Evolutionary conservation across 1,140 invertebrate genomes (phyloP).

Genomic region (Ganaspis sp.): DNA sequence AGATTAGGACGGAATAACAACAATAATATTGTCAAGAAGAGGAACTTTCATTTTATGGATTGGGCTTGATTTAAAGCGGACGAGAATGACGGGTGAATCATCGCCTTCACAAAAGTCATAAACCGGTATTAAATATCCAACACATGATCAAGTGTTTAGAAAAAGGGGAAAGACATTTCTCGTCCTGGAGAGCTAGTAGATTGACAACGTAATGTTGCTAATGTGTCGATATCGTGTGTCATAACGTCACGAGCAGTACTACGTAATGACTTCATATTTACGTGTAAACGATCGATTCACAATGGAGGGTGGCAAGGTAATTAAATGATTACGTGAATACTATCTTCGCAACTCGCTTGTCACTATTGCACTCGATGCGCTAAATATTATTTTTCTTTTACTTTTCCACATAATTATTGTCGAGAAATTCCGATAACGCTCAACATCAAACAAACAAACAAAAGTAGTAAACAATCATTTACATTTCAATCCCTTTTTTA

Average conservation of each 20-base stretch:
- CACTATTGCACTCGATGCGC: neutral
- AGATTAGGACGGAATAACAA: too few relatives aligned
- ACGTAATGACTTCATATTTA: constrained; percentile 2
- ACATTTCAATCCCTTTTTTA: too few relatives aligned
- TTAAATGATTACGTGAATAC: neutral
- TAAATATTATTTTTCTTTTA: neutral
- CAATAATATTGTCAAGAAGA: neutral
- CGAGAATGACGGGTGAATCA: neutral
- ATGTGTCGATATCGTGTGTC: constrained; percentile 8
- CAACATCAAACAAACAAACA: too few relatives aligned
- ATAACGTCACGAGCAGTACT: neutral
- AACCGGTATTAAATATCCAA: constrained; percentile 1
- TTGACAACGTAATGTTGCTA: constrained; percentile 6
- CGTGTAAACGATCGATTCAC: constrained; percentile 2
- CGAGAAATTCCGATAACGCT: too few relatives aligned
- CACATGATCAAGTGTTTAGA: neutral
- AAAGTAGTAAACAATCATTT: too few relatives aligned
- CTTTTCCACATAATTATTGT: neutral
- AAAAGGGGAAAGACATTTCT: neutral
- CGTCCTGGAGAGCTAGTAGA: neutral
- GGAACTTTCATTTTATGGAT: neutral
- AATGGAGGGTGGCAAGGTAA: neutral
- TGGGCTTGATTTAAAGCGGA: neutral
- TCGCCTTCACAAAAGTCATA: neutral
- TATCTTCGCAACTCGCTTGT: neutral